Evolutionary conservation across 2,797 vertebrate genomes (phyloP).

Genomic region (Melanotaenia boesemani): DNA sequence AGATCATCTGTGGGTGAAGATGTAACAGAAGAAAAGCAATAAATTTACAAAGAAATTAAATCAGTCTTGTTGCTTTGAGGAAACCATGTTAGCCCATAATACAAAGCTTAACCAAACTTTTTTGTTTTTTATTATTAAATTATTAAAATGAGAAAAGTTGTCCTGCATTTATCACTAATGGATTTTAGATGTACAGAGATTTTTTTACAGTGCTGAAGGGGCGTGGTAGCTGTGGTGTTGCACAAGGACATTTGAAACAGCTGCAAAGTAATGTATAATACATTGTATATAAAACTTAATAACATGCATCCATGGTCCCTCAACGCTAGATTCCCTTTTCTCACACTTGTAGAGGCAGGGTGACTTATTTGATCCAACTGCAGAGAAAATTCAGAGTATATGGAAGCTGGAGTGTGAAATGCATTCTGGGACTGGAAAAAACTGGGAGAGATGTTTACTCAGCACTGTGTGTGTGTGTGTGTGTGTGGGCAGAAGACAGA

Average conservation of each 20-base stretch:
- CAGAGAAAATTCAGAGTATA: conserved; percentile 49
- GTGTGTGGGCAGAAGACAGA: background rate
- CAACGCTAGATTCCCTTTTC: background rate
- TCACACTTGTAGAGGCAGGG: conserved; percentile 4
- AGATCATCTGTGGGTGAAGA: no score
- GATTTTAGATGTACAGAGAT: background rate
- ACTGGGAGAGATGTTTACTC: conserved; percentile 49
- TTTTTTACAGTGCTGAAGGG: background rate
- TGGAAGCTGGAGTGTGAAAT: conserved; percentile 65
- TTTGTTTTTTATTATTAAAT: background rate
- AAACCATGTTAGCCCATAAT: background rate
- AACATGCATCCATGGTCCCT: conserved; percentile 8
- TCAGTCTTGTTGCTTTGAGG: background rate
- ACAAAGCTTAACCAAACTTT: background rate
- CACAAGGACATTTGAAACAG: background rate
- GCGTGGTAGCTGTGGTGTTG: background rate
- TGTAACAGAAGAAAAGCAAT: conserved; percentile 6
- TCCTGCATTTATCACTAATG: background rate
- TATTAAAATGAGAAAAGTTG: no score
- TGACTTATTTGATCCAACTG: conserved; percentile 35
- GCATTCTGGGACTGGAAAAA: conserved; percentile 55
- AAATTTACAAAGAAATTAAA: conserved; percentile 3
- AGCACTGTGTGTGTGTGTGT: conserved; percentile 5
- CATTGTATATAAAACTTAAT: conserved; percentile 14
- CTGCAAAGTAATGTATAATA: conserved; percentile 13